Evolutionary conservation across 1,140 invertebrate genomes (phyloP), one percentile per base, ranked within the genome.

Genomic region (Drosophila dunni): DNA sequence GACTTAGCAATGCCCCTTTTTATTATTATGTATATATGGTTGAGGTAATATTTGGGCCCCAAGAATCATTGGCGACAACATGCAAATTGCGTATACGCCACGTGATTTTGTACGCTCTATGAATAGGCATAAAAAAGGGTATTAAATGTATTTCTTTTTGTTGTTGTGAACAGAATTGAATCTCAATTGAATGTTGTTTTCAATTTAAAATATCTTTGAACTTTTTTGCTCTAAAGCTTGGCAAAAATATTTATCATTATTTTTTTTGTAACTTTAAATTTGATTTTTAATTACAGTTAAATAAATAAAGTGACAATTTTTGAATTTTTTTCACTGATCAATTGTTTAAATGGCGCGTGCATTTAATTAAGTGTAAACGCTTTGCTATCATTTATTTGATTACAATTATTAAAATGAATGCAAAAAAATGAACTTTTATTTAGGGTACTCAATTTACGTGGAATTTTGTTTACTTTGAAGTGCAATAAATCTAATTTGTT

Each of bases 1-100:
- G 82, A 85, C 81, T 85, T 85, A 81, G 81, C 75, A 81, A 53
- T 66, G 70, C 58, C 70, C 63, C 74, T 44, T 42, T 17, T 51
- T 67, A 63, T 75, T 71, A 67, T 75, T 75, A 44, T 57, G 45
- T 57, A 63, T 57, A 63, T 78, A 42, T 61, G 44, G 58, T 33
- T 33, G 50, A 53, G 50, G 50, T 53, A 29, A 3, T 29, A 13
- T 68, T 67, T 57, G 64, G 15, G 9, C 11, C 9, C 13, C 20
- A 40, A 40, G 34, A 56, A 56, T 38, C 15, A 56, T 40, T 56
- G 53, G 4, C 36, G 36, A 40, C 53, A 38, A 40, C 36, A 56
- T 40, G 53, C 9, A 78, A 78, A 81, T 75, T 65, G 46, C 53
- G 75, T 13, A 75, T 68, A 77, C 74, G 74, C 56, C 57, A 24